These are phyloP conservation scores for Diabrotica balteata DNA, from an alignment of 2,888 invertebrate species.

Conservation along the genomic window DNA sequence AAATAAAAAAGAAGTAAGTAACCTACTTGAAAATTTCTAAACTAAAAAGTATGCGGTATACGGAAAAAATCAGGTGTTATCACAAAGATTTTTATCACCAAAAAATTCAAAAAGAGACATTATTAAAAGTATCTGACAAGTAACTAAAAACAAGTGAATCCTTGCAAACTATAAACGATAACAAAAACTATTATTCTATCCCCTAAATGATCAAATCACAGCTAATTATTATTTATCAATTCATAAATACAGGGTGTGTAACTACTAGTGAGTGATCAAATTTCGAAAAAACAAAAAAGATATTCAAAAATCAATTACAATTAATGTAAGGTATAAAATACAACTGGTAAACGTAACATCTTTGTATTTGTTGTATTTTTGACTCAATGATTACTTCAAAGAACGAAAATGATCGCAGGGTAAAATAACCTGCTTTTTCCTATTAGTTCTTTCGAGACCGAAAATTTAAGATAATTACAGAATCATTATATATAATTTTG, in stretches of 20 bases:
- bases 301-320: no score
- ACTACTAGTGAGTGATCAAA: not conserved
- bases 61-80: conserved; percentile 32
- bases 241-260: conserved; percentile 13
- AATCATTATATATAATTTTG: no score
- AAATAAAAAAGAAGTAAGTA: conserved; percentile 17
- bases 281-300: not conserved
- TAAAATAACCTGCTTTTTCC: no score
- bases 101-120: conserved; percentile 28
- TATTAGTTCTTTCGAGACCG: no score
- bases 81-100: conserved; percentile 36
- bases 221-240: conserved; percentile 22
- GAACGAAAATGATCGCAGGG: no score
- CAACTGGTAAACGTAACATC: no score
- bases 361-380: no score
- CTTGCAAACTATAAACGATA: conserved; percentile 31
- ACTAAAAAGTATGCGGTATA: conserved; percentile 27
- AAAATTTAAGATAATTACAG: no score
- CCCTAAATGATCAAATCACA: conserved; percentile 38
- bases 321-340: no score
- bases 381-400: no score
- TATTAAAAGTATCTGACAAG: conserved; percentile 35
- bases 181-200: conserved; percentile 37
- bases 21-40: conserved; percentile 26
- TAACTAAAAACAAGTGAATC: conserved; percentile 27